Base-by-base conservation (phyloP, 2,888 invertebrate genomes). In the Hyposoter didymator region DNA sequence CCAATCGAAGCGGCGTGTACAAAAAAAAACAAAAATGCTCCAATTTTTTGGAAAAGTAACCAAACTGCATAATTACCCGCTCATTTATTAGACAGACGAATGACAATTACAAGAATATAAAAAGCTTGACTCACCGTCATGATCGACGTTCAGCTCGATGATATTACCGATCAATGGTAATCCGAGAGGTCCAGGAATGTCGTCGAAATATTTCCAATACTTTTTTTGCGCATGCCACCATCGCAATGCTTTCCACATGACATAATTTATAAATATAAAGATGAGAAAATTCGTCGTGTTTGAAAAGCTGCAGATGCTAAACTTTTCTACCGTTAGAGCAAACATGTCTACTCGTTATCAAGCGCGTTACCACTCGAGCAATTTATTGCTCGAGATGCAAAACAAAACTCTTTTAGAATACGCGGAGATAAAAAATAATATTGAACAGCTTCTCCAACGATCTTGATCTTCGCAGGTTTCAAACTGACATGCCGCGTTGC, bases 91-190 rank as follows among this genome's bases (percentile, higher is more conserved):
- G 1, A 28, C 28, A 2, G 2, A 28, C 28, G 28, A 28, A 28
- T 28, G 1, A 28, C 28, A 28, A 28, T 28, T 28, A 28, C 28
- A 28, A 28, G 28, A 28, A 28, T 28, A 2, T 28, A 28, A 19
- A 28, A 3, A 39, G n/a, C 32, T 19, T 6, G 14, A 88, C 93
- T 94, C 91, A 95, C 96, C 95, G 90, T 95, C 95, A 87, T 95
- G 95, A 90, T 95, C 95, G 47, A 95, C 95, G 91, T 95, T 95
- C 87, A 95, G 94, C 90, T 96, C 95, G 74, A 95, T 94, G 35
- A 95, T 94, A 92, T 96, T 95, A n/a, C 96, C 96, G 79, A 96
- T 90, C 19, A 96, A 89, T 0, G 96, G 96, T 75, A 95, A 90
- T 4, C 95, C 94, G 0, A 94, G 94, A 14, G 96, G 96, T 72